These are phyloP conservation scores for Microcebus jonahi DNA, from an alignment of 2,113 vertebrate species.

Conservation along the genomic window DNA sequence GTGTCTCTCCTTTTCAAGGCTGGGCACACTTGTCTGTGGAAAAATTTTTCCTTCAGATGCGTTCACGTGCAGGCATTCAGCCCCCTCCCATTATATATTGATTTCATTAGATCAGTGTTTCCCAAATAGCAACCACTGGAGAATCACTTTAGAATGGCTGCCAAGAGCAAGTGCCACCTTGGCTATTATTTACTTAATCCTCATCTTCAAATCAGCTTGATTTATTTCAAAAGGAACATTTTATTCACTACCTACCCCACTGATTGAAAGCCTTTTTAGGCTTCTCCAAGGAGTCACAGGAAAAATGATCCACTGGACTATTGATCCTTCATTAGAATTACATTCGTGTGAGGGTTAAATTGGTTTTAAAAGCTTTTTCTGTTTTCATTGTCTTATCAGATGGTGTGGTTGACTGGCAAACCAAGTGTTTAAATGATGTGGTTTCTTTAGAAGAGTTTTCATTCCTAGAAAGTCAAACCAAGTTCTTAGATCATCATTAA, in stretches of 20 bases:
- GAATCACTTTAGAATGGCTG: background rate
- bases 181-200: conserved; percentile 45
- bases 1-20: background rate
- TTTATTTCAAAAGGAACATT: conserved; percentile 61
- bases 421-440: conserved; percentile 79
- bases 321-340: conserved; percentile 87
- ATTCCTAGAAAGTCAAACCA: conserved; percentile 67
- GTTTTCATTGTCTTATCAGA: conserved; percentile 85
- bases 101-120: conserved; percentile 44
- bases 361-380: conserved; percentile 84
- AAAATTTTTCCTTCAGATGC: background rate
- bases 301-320: conserved; percentile 84
- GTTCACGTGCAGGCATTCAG: background rate
- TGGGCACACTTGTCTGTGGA: background rate
- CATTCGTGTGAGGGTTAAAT: conserved; percentile 86
- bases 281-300: conserved; percentile 82
- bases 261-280: conserved; percentile 85
- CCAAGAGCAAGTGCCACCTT: conserved; percentile 10
- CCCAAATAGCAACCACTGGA: conserved; percentile 27
- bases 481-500: conserved; percentile 10
- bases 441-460: conserved; percentile 71
- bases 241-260: conserved; percentile 64
- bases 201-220: conserved; percentile 46
- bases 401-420: conserved; percentile 76
- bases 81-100: conserved; percentile 2